Base-by-base conservation (phyloP, 2,113 vertebrate species). In the Hyaena hyaena region DNA sequence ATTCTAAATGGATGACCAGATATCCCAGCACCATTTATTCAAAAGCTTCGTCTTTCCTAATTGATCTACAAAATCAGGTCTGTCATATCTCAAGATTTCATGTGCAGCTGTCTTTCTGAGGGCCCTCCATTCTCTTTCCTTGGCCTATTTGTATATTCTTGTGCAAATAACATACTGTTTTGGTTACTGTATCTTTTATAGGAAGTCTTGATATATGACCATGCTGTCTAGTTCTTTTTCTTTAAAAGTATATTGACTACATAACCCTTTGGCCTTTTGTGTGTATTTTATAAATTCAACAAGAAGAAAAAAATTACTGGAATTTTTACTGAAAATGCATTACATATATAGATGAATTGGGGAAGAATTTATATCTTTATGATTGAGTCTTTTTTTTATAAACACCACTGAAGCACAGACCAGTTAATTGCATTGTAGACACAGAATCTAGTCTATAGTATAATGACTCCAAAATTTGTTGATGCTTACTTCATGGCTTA, bases 381-480 rank as follows among this genome's bases (percentile, higher is more conserved):
- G 3, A 53, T n/a, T 76, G 45, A 28, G 1, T 39, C 7, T 91
- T 88, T 61, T 19, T 19, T 69, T 84, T 85, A 35, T 89, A 31
- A 91, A 88, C 28, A 88, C 35, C 23, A 66, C 12, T 8, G 63
- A 94, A 31, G 35, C 71, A 96, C 31, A 95, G 71, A 95, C 93
- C 81, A 43, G 0, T 87, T 96, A 39, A 55, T 50, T 88, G 65
- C 53, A 24, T 31, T 53, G 19, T 88, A 33, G 5, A 26, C 81
- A 96, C 31, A 96, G 26, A 55, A 55, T 86, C 11, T 48, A 86
- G 17, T 83, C 35, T 90, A 28, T 88, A 58, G 33, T 17, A 71
- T 88, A n/a, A 39, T 15, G 81, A 39, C 26, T 91, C 26, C 2
- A 90, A 9, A 83, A 43, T 80, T 21, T 87, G 19, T 73, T 69